Conservation (phyloP, 2,888 invertebrate species). For the Phytoseiulus persimilis region DNA sequence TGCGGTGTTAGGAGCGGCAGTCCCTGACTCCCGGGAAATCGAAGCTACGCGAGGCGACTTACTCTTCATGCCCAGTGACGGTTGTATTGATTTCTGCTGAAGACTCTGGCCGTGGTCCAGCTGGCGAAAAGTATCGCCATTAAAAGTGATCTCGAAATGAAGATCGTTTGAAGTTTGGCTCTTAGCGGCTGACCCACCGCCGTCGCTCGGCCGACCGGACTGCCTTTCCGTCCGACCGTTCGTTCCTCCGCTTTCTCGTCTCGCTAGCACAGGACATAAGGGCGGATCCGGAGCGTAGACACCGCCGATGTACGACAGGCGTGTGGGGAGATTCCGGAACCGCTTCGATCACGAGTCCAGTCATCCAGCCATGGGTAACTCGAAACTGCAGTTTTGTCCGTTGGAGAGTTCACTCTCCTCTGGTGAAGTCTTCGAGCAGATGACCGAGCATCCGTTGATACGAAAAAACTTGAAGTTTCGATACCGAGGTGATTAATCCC, state of each 20-base stretch:
- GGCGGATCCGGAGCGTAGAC: too few relatives aligned
- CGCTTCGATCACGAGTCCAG: too few relatives aligned
- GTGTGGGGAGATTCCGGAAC: too few relatives aligned
- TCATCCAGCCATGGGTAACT: too few relatives aligned
- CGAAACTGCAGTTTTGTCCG: not conserved
- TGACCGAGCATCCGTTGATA: not conserved
- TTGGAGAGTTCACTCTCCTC: not conserved
- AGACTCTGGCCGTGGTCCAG: conserved; percentile 31
- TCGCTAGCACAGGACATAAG: not conserved
- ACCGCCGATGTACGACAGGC: too few relatives aligned
- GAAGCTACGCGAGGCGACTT: not conserved
- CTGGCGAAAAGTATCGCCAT: conserved; percentile 39
- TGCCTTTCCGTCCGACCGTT: not conserved
- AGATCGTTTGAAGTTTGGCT: conserved; percentile 35
- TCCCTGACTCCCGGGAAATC: not conserved
- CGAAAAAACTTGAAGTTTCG: not conserved
- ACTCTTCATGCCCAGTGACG: not conserved
- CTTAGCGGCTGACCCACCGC: not conserved
- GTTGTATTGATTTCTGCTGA: conserved; percentile 34
- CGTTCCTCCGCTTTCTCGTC: not conserved
- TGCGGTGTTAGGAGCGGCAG: not conserved
- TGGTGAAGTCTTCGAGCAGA: not conserved
- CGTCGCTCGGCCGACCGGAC: not conserved
- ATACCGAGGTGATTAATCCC: not conserved
- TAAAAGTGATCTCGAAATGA: conserved; percentile 38